Evolutionary conservation across 2,113 vertebrate genomes (phyloP), one percentile per base, ranked within the genome.

Genomic region (Pteropus alecto): DNA sequence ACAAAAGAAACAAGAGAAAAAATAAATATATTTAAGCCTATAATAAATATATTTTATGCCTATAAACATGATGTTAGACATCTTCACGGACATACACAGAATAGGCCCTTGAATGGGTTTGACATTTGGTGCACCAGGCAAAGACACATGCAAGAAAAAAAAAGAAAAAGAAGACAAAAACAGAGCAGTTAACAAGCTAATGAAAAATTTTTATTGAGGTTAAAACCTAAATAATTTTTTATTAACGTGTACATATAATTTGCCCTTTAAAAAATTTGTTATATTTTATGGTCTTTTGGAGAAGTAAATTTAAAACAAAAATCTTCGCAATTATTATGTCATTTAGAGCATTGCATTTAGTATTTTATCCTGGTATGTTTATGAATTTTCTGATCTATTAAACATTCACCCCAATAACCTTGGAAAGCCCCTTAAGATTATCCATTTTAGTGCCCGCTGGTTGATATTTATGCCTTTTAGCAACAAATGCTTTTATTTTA

Each of bases 361-460:
- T 78, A 82, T 95, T 93, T 93, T 87, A 84, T 77, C 15, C 51
- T 90, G 8, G 19, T 35, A 96, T 95, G 7, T 68, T 89, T 85
- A 28, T 87, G 35, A 95, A 85, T 22, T 88, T 2, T 79, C 65
- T 96, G 56, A 30, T 90, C 18, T 51, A 90, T 86, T 89, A 96
- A 78, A 16, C 38, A 12, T 93, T 93, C 16, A 93, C 24, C 28
- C 15, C 65, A 65, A 70, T 87, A 96, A 92, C 24, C 60, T 74
- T 86, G 63, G 38, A 90, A 63, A 28, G 0, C 18, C 38, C 30
- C 6, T 63, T 68, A 16, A 48, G 13, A 85, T 35, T 65, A 65
- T 63, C 2, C 14, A 71, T 73, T 67, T 94, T 84, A 70, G 35
- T 70, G 10, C 5, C 33, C 48, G 0, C 8, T 86, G 33, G 68